phyloP scores from a whole-genome alignment of 2,888 invertebrate species.

The Napeogenes inachia region DNA sequence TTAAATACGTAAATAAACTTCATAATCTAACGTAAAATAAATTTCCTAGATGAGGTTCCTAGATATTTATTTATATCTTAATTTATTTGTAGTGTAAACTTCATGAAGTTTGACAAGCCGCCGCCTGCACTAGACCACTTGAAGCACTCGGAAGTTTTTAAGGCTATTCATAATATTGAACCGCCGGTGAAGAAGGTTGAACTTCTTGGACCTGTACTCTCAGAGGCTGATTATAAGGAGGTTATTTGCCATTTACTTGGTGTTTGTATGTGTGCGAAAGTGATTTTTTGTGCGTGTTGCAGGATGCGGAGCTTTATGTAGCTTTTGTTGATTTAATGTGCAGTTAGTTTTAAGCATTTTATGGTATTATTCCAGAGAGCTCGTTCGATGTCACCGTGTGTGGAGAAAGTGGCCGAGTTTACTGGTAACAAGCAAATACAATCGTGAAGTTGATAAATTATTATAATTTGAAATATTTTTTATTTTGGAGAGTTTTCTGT shows the following conservation, averaged over 20 bases:
- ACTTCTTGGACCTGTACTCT: slow-evolving; percentile 72
- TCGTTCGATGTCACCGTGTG: slow-evolving; percentile 17
- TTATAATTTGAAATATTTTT: too few species aligned
- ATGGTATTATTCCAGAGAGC: slow-evolving; percentile 21
- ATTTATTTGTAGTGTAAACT: slow-evolving; percentile 83
- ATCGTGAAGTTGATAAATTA: too few species aligned
- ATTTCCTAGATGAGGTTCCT: background rate
- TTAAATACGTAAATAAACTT: too few species aligned
- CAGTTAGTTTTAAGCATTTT: background rate
- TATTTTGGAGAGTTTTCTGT: too few species aligned
- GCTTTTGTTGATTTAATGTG: too few species aligned
- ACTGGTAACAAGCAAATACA: too few species aligned
- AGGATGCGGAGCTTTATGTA: too few species aligned
- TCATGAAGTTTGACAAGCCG: slow-evolving; percentile 91
- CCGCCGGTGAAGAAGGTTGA: slow-evolving; percentile 82
- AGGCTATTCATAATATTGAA: slow-evolving; percentile 85
- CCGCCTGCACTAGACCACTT: slow-evolving; percentile 85
- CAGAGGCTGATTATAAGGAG: slow-evolving; percentile 81
- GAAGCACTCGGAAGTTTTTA: slow-evolving; percentile 88
- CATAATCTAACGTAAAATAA: background rate
- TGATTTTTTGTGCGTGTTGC: too few species aligned
- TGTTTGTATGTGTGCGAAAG: too few species aligned
- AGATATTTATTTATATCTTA: background rate
- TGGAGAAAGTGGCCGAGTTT: too few species aligned
- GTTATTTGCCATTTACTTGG: slow-evolving; percentile 34